A percentile compares a stretch with the other conserved stretches of the same genome.
These are phyloP conservation scores for Gastrophryne carolinensis DNA, from an alignment of 2,797 vertebrate species.

Conservation along the genomic window DNA sequence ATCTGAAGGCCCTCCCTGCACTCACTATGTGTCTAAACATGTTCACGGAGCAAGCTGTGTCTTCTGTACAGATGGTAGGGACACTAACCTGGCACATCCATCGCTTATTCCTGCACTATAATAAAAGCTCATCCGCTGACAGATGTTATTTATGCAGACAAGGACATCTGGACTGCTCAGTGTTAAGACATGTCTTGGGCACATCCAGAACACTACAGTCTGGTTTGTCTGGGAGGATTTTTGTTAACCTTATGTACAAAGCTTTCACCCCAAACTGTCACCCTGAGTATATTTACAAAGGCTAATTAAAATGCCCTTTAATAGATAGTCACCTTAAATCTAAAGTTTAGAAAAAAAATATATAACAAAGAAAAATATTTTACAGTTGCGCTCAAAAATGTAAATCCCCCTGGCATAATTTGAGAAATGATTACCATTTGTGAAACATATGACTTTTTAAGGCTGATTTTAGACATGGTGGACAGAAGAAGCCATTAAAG, in stretches of 20 bases:
- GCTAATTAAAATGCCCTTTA: too few species aligned
- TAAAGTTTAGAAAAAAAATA: too few species aligned
- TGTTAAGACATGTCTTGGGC: conserved; percentile 50
- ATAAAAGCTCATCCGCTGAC: neutral
- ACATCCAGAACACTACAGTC: conserved; percentile 37
- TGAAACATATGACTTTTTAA: too few species aligned
- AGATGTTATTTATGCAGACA: conserved; percentile 40
- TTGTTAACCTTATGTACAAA: conserved; percentile 35
- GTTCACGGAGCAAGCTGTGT: neutral
- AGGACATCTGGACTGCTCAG: conserved; percentile 47
- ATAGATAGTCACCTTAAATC: too few species aligned
- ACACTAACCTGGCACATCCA: conserved; percentile 25
- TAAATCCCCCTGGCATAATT: too few species aligned
- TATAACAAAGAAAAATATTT: too few species aligned
- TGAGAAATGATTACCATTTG: too few species aligned
- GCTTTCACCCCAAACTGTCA: neutral
- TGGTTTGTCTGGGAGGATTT: neutral
- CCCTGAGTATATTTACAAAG: neutral
- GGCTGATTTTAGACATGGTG: too few species aligned
- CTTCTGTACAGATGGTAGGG: conserved; percentile 20
- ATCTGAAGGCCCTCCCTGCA: conserved; percentile 10
- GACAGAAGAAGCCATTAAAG: too few species aligned
- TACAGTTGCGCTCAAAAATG: too few species aligned
- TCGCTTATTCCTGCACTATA: conserved; percentile 18
- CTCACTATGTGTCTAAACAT: conserved; percentile 15